Evolutionary conservation across 1,140 invertebrate genomes (phyloP).

Genomic region (Melitaea cinxia): DNA sequence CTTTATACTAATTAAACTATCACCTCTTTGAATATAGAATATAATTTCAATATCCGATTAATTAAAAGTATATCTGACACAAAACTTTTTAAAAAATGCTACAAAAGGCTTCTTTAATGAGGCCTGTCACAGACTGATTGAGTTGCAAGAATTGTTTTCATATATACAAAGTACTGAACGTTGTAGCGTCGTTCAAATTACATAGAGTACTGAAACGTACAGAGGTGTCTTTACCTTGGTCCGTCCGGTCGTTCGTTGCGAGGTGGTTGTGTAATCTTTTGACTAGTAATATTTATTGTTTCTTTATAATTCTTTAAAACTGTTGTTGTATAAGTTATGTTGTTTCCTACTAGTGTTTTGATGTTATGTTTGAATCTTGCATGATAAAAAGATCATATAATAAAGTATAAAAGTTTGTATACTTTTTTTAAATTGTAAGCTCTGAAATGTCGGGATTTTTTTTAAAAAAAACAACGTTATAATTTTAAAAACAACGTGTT

Average conservation of each 20-base stretch:
- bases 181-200: constrained; percentile 1
- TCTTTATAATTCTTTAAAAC: constrained; percentile 1
- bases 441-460: too few relatives aligned
- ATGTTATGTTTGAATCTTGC: not conserved
- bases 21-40: too few relatives aligned
- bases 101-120: not conserved
- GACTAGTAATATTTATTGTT: constrained; percentile 1
- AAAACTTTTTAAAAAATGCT: too few relatives aligned
- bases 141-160: constrained; percentile 1
- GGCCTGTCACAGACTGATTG: constrained; percentile 6
- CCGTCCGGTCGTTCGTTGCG: constrained; percentile 22
- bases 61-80: too few relatives aligned
- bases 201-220: constrained; percentile 24
- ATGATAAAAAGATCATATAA: not conserved
- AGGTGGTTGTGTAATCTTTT: constrained; percentile 15
- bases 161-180: constrained; percentile 6
- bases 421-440: too few relatives aligned
- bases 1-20: too few relatives aligned
- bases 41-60: too few relatives aligned
- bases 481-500: too few relatives aligned
- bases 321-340: not conserved
- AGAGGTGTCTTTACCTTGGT: constrained; percentile 20
- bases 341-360: not conserved
- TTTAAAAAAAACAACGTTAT: too few relatives aligned
- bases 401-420: too few relatives aligned